Conservation (phyloP, 2,888 invertebrate species). For the Carabus problematicus region DNA sequence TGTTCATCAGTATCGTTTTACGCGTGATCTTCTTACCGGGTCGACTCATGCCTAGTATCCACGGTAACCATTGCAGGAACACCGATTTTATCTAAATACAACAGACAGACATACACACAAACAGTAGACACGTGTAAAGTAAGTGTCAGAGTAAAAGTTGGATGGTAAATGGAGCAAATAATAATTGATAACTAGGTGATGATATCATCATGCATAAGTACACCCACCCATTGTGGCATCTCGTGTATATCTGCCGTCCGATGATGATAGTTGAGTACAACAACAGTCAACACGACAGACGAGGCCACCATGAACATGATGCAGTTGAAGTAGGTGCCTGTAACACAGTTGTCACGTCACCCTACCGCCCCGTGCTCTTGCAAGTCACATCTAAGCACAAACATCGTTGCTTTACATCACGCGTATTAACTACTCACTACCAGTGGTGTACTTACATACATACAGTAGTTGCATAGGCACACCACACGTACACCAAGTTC, state of each 20-base stretch:
- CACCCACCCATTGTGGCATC: slow-evolving; percentile 95
- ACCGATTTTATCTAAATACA: slow-evolving; percentile 83
- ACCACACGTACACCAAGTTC: neutral
- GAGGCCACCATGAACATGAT: slow-evolving; percentile 99
- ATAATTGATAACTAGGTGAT: neutral
- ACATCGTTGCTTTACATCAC: slow-evolving; percentile 3
- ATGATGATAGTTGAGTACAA: slow-evolving; percentile 97
- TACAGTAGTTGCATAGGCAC: slow-evolving; percentile 4
- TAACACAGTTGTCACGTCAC: slow-evolving; percentile 49
- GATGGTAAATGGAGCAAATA: neutral
- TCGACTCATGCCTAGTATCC: slow-evolving; percentile 94
- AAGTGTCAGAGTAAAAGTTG: slow-evolving; percentile 9
- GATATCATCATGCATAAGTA: neutral
- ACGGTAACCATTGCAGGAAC: slow-evolving; percentile 97
- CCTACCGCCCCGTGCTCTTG: slow-evolving; percentile 19
- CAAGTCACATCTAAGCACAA: slow-evolving; percentile 26
- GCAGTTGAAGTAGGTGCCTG: slow-evolving; percentile 99
- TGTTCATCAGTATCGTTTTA: slow-evolving; percentile 88
- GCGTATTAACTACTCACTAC: neutral
- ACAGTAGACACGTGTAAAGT: slow-evolving; percentile 1
- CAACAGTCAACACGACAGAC: slow-evolving; percentile 95
- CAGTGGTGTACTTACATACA: slow-evolving; percentile 13
- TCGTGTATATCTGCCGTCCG: slow-evolving; percentile 95
- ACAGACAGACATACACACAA: slow-evolving; percentile 6
- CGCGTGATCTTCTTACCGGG: slow-evolving; percentile 94